Base-by-base conservation (phyloP, 2,113 vertebrate genomes). In the Oostethus manadensis region DNA sequence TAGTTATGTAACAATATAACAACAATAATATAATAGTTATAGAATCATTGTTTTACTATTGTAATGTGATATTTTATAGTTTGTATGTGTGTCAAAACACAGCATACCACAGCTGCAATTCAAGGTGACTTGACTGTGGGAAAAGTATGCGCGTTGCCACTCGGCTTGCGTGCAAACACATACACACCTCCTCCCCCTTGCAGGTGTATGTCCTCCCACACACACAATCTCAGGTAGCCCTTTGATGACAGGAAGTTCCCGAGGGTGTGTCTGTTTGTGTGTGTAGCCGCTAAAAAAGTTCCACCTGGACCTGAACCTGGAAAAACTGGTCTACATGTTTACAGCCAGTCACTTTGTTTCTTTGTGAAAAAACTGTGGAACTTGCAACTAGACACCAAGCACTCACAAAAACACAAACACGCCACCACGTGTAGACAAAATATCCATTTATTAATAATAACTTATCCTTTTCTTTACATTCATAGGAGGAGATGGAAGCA, bases 361-460 rank as follows among this genome's bases (percentile, higher is more conserved):
- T 33, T 33, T 33, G 29, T 33, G 29, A 33, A 33, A n/a, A 33
- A 7, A 8, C 29, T 33, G 29, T 33, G 29, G 29, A 33, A 33
- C 38, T 42, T 14, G 11, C 29, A 33, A 33, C 4, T 14, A 42
- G 38, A 72, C 50, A 71, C 42, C 33, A 33, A 40, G 23, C n/a
- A 48, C 49, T 51, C 7, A 26, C 48, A 46, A 48, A 38, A 73
- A 56, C 70, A 59, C 56, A 70, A 46, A 46, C 70, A 56, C 13
- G 64, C 47, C 76, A 51, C 67, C 86, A 84, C 86, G 88, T 84
- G 61, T 98, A 98, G 92, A 91, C 94, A 99, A 99, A 98, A 99
- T 99, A 99, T 90, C 92, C 91, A 95, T 99, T 98, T 98, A 99
- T 97, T 98, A 97, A 99, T 99, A 98, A 99, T 42, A 42, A 42